Conservation (phyloP, 2,113 vertebrate genomes). For the Oceanites oceanicus region DNA sequence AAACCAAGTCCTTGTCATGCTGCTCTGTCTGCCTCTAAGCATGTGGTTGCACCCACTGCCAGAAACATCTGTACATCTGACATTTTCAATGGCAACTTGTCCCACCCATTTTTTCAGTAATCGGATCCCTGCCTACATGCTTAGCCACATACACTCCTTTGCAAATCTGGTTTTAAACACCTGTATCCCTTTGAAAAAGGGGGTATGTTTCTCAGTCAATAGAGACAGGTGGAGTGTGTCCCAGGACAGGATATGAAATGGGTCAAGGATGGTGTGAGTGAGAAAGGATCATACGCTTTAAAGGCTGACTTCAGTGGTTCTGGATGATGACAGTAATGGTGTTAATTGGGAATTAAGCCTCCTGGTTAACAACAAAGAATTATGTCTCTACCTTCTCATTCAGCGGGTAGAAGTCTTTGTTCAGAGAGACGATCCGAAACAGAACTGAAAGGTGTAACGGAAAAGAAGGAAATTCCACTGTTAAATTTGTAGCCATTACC, state of each 20-base stretch:
- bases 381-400: constrained; percentile 68
- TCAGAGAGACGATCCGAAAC: constrained; percentile 70
- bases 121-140: neutral
- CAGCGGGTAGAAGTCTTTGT: constrained; percentile 66
- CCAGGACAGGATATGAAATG: neutral
- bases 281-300: neutral
- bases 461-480: neutral
- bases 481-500: neutral
- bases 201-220: neutral
- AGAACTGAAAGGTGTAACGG: constrained; percentile 44
- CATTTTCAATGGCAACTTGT: neutral
- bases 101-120: neutral
- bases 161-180: neutral
- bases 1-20: neutral
- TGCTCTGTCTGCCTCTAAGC: neutral
- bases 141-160: neutral
- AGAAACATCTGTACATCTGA: neutral
- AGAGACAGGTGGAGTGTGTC: neutral
- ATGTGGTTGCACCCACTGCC: neutral
- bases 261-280: neutral
- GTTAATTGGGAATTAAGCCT: neutral
- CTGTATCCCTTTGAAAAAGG: neutral
- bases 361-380: neutral
- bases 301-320: neutral
- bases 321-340: neutral